Evolutionary conservation across 2,888 invertebrate genomes (phyloP).

Genomic region (Aphidius colemani): DNA sequence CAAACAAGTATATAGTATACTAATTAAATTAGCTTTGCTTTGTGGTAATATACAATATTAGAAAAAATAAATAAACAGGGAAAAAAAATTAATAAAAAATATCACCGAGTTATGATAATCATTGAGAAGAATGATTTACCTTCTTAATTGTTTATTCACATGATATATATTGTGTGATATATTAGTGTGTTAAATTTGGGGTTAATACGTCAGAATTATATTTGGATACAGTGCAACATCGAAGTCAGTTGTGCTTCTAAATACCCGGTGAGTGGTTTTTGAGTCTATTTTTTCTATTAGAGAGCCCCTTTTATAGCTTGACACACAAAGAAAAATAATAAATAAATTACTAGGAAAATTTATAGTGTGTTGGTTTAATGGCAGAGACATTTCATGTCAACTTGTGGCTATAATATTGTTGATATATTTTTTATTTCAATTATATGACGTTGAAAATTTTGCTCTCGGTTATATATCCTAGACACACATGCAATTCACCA

Average conservation of each 20-base stretch:
- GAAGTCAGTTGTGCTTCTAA: conserved; percentile 38
- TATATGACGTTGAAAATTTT: too few species aligned
- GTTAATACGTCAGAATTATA: conserved; percentile 40
- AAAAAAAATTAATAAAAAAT: neutral
- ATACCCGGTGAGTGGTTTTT: conserved; percentile 43
- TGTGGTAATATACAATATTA: neutral
- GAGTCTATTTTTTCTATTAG: neutral
- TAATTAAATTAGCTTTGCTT: conserved; percentile 3
- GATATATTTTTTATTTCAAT: too few species aligned
- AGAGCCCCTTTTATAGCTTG: neutral
- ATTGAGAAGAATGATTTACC: neutral
- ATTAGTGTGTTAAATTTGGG: conserved; percentile 11
- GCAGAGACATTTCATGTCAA: too few species aligned
- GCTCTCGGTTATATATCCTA: too few species aligned
- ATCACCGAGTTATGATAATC: conserved; percentile 9
- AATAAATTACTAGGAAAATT: too few species aligned
- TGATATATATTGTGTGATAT: neutral
- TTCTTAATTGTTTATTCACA: neutral
- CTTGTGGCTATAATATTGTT: too few species aligned
- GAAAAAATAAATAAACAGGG: too few species aligned
- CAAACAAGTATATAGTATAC: conserved; percentile 26
- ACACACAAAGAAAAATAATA: too few species aligned
- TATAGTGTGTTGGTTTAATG: too few species aligned
- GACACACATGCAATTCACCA: too few species aligned
- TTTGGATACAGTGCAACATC: conserved; percentile 39